Base-by-base conservation (phyloP, 2,888 invertebrate genomes). In the Pterostichus niger region DNA sequence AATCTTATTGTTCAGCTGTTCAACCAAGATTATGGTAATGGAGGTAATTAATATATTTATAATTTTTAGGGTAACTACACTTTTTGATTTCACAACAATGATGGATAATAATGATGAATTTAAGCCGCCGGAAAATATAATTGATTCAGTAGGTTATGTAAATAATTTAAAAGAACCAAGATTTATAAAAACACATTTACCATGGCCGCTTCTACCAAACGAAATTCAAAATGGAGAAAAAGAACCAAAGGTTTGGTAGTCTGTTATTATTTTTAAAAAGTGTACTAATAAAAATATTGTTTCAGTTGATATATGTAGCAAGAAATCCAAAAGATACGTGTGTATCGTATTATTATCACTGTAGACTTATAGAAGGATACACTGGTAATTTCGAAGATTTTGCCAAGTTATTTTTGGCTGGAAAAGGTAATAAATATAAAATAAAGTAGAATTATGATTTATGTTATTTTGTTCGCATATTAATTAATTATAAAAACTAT, bases 311-410 rank as follows among this genome's bases (percentile, higher is more conserved):
- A 15, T 95, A 95, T 86, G 93, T 95, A 0, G 92, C 93, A 0
- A 91, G 96, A 85, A 94, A 96, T 87, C 93, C 95, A 0, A 93
- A 95, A 85, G 96, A 96, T 87, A 93, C 94, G 0, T 92, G 92
- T 1, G 92, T 95, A 0, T 95, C 95, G 0, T 94, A 93, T 86
- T 95, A 92, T 87, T 93, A 94, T 87, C 92, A 95, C 82, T 93
- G 93, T 86, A 92, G 91, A 84, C 90, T 94, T 86, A 89, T 94
- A 40, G 90, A 92, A 71, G 90, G 93, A 0, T 91, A 92, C 86
- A 90, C 89, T 15, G 92, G 92, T 0, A 90, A 89, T 6, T 92
- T 94, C 84, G 89, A 90, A 0, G 89, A 92, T 52, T 94, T 93
- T 86, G 93, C 92, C 89, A 91, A 92, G 24, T 91, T 93, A 0